These are phyloP conservation scores for Eupsittula cactorum DNA, from an alignment of 2,113 vertebrate species.

Conservation along the genomic window DNA sequence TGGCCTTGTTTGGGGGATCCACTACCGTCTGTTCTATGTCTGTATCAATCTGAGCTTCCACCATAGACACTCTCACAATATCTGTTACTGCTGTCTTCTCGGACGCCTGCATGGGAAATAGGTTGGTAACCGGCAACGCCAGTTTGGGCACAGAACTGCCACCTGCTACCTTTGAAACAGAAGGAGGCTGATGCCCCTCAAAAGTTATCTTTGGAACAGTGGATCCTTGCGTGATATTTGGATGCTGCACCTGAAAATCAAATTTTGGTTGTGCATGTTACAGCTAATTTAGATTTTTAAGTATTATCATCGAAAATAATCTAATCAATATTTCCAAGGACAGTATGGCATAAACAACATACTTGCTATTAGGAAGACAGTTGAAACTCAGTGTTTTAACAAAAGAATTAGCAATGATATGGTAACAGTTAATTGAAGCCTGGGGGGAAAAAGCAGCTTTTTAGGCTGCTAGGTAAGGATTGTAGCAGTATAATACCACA, in stretches of 20 bases:
- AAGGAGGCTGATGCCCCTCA: slow-evolving; percentile 82
- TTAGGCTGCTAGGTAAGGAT: slow-evolving; percentile 57
- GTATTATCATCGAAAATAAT: background rate
- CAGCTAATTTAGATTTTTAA: slow-evolving; percentile 20
- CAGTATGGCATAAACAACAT: slow-evolving; percentile 73
- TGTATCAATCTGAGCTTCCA: slow-evolving; percentile 94
- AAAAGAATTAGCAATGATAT: slow-evolving; percentile 61
- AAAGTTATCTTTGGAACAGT: slow-evolving; percentile 95
- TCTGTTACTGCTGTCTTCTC: slow-evolving; percentile 89
- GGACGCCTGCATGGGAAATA: slow-evolving; percentile 74
- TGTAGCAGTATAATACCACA: slow-evolving; percentile 51
- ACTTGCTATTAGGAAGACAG: slow-evolving; percentile 71
- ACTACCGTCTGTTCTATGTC: slow-evolving; percentile 85
- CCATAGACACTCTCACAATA: slow-evolving; percentile 97
- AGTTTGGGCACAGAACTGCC: slow-evolving; percentile 77
- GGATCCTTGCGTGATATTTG: slow-evolving; percentile 92
- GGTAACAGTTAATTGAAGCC: slow-evolving; percentile 60
- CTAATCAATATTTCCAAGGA: slow-evolving; percentile 68
- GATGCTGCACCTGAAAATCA: slow-evolving; percentile 86
- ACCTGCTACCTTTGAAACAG: slow-evolving; percentile 83
- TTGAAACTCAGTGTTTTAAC: slow-evolving; percentile 72
- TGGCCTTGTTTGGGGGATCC: slow-evolving; percentile 86
- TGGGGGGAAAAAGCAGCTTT: slow-evolving; percentile 54
- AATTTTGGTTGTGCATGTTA: slow-evolving; percentile 77
- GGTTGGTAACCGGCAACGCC: slow-evolving; percentile 78